These are phyloP conservation scores for Acromyrmex echinatior DNA, from an alignment of 1,140 invertebrate species.

Conservation along the genomic window DNA sequence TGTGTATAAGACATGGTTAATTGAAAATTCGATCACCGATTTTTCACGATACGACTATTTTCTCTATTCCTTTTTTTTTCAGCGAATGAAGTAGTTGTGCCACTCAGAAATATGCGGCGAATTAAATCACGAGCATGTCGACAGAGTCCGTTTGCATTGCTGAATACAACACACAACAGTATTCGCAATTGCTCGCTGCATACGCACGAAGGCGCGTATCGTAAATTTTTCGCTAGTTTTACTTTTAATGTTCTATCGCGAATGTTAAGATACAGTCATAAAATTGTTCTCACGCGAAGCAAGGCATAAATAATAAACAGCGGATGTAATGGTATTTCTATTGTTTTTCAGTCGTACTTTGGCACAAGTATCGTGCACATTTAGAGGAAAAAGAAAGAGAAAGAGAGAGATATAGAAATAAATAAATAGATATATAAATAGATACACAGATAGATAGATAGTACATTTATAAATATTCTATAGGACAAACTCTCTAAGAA, in stretches of 20 bases:
- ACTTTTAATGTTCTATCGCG: constrained; percentile 40
- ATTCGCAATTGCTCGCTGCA: constrained; percentile 1
- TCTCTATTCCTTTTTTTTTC: neutral
- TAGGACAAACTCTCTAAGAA: too few species aligned
- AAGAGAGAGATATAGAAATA: neutral
- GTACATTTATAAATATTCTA: too few species aligned
- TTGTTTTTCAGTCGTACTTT: constrained; percentile 30
- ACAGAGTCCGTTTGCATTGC: neutral
- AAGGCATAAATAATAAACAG: constrained; percentile 17
- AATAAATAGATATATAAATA: too few species aligned
- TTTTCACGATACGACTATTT: neutral
- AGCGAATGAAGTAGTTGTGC: neutral
- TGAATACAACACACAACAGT: neutral
- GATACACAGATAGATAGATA: too few species aligned
- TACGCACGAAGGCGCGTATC: neutral
- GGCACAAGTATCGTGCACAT: neutral
- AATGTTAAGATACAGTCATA: constrained; percentile 22
- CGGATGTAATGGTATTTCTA: neutral
- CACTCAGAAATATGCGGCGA: neutral
- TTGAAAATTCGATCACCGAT: constrained; percentile 27
- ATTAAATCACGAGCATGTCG: constrained; percentile 21
- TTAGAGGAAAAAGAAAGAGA: neutral
- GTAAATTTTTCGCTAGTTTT: constrained; percentile 40
- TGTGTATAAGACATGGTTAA: neutral
- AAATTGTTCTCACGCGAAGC: constrained; percentile 15